A percentile compares a stretch with the other conserved stretches of the same genome.
phyloP scores from a whole-genome alignment of 2,888 invertebrate genomes.

The Drosophila rellima region DNA sequence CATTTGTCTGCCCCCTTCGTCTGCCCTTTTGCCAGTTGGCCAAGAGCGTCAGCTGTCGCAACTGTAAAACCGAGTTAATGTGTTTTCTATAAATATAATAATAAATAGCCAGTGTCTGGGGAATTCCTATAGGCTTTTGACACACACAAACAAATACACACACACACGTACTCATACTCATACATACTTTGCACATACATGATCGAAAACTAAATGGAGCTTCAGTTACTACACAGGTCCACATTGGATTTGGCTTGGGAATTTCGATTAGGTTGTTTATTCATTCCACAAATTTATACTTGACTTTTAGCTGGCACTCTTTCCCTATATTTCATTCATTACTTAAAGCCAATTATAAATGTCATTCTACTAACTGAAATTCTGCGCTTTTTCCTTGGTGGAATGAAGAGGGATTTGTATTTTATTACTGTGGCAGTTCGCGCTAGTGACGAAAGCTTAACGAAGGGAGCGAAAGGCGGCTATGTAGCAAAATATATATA shows the following conservation, averaged over 20 bases:
- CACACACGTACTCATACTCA: constrained; percentile 4
- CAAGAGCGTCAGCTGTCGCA: constrained; percentile 22
- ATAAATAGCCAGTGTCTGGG: constrained; percentile 54
- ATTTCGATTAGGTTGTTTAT: constrained; percentile 1
- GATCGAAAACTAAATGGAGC: constrained; percentile 45
- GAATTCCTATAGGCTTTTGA: constrained; percentile 29
- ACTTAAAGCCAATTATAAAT: neutral
- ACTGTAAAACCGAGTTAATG: constrained; percentile 67
- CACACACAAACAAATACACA: constrained; percentile 11
- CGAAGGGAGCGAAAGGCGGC: too few relatives aligned
- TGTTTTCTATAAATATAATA: constrained; percentile 71
- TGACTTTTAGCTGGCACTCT: neutral
- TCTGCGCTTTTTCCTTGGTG: too few relatives aligned
- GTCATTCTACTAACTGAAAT: neutral
- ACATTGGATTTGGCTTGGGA: constrained; percentile 18
- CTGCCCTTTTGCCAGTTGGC: neutral
- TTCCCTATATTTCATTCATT: neutral
- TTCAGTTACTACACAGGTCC: constrained; percentile 45
- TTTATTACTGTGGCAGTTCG: too few relatives aligned
- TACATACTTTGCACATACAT: neutral
- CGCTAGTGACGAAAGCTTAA: too few relatives aligned
- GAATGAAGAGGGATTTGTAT: too few relatives aligned
- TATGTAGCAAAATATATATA: too few relatives aligned
- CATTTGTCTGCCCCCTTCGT: neutral
- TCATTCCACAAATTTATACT: constrained; percentile 6